Evolutionary conservation across 2,797 vertebrate genomes (phyloP).

Genomic region (Channallabes apus): DNA sequence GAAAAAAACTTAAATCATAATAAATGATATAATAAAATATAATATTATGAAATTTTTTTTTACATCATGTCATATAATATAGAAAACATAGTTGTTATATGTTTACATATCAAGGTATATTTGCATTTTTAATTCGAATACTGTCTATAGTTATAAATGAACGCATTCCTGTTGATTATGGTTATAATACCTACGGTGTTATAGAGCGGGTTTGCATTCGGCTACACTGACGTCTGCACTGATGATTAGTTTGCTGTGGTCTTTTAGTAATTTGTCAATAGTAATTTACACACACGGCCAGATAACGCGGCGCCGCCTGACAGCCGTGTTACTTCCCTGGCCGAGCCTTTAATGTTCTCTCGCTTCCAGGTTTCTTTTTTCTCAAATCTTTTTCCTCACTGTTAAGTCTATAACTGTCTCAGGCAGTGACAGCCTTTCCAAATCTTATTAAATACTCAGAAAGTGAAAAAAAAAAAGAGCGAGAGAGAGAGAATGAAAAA

Average conservation of each 20-base stretch:
- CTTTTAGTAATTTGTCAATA: not conserved
- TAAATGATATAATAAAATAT: too few relatives aligned
- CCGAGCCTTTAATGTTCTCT: not conserved
- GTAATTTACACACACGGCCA: not conserved
- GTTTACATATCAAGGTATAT: too few relatives aligned
- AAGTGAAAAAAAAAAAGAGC: not conserved
- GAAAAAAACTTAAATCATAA: not conserved
- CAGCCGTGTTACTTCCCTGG: not conserved
- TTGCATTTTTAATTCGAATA: not conserved
- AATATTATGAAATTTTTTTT: too few relatives aligned
- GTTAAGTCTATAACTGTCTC: constrained; percentile 39
- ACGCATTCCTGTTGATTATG: too few relatives aligned
- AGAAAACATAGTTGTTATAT: too few relatives aligned
- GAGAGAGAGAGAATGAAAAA: constrained; percentile 4
- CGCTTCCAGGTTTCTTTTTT: not conserved
- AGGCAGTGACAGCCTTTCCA: constrained; percentile 29
- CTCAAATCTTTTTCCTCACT: not conserved
- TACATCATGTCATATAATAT: too few relatives aligned
- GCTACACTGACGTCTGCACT: not conserved
- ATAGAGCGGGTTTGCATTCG: not conserved
- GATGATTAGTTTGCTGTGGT: not conserved
- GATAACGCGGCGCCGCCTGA: not conserved
- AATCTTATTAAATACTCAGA: constrained; percentile 34
- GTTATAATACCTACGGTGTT: not conserved
- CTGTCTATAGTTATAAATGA: not conserved